A percentile compares a stretch with the other conserved stretches of the same genome.
phyloP scores from a whole-genome alignment of 2,888 invertebrate species.

The Cataglyphis cursor region DNA sequence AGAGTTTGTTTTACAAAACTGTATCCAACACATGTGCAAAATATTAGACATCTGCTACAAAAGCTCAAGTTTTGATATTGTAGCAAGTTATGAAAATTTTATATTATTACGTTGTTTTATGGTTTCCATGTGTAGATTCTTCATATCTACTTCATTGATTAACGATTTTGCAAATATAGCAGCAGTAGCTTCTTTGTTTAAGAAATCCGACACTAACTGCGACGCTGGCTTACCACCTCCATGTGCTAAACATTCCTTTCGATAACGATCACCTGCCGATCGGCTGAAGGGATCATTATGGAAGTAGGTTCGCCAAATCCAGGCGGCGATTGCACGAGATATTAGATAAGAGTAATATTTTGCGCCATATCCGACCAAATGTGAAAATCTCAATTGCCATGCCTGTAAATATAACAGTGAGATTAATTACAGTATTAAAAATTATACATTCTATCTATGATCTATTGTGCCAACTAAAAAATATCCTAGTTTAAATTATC shows the following conservation, averaged over 20 bases:
- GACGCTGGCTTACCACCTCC: constrained; percentile 96
- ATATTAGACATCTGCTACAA: constrained; percentile 3
- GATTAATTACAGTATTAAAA: constrained; percentile 14
- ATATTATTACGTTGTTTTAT: constrained; percentile 67
- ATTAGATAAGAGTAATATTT: constrained; percentile 99
- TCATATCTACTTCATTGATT: constrained; percentile 91
- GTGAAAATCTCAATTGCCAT: constrained; percentile 98
- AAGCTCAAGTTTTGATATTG: not conserved
- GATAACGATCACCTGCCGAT: constrained; percentile 92
- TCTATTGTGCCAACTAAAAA: not conserved
- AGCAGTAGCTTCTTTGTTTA: constrained; percentile 93
- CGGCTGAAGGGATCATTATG: constrained; percentile 92
- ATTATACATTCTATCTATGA: not conserved
- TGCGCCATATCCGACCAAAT: constrained; percentile 98
- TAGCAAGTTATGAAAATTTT: constrained; percentile 12
- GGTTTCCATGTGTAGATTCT: constrained; percentile 87
- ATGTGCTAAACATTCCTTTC: constrained; percentile 92
- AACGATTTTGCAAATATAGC: constrained; percentile 93
- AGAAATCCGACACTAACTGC: constrained; percentile 92
- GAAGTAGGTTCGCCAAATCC: constrained; percentile 97
- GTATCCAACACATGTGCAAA: not conserved
- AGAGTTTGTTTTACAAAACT: constrained; percentile 7
- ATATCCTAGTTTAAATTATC: not conserved
- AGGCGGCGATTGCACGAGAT: constrained; percentile 96
- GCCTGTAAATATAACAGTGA: constrained; percentile 88